These are phyloP conservation scores for Cheilinus undulatus DNA, from an alignment of 2,113 vertebrate genomes.

Conservation along the genomic window DNA sequence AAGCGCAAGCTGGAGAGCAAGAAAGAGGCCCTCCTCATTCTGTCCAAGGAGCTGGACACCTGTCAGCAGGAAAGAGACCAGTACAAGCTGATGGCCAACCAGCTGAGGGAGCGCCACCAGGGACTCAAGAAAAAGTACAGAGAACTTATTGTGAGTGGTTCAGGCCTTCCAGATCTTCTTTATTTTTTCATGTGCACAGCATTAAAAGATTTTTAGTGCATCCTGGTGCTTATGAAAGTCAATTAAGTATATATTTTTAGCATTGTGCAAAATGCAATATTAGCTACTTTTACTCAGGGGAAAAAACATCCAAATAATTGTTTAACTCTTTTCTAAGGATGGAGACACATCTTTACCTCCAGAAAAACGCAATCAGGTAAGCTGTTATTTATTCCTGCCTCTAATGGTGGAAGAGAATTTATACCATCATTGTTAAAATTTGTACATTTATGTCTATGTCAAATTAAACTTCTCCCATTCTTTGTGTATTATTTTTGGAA, in stretches of 20 bases:
- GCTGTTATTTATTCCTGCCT: constrained; percentile 16
- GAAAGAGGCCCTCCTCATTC: constrained; percentile 95
- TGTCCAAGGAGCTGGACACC: constrained; percentile 96
- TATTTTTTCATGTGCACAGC: not conserved
- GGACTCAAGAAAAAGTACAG: constrained; percentile 95
- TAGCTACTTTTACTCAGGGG: not conserved
- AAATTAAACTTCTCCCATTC: not conserved
- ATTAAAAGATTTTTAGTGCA: no score
- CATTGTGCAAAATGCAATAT: not conserved
- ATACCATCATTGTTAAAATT: not conserved
- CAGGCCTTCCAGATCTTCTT: no score
- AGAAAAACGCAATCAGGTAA: constrained; percentile 97
- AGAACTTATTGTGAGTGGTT: constrained; percentile 91
- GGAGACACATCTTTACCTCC: constrained; percentile 94
- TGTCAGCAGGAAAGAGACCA: constrained; percentile 98
- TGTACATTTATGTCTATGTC: not conserved
- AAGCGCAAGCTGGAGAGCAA: constrained; percentile 98
- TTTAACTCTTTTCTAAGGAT: constrained; percentile 82
- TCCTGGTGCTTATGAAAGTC: not conserved
- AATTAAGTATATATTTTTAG: not conserved
- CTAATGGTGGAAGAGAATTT: not conserved
- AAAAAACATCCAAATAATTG: not conserved
- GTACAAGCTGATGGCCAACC: constrained; percentile 98
- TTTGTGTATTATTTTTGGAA: no score
- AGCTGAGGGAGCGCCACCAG: constrained; percentile 95